Evolutionary conservation across 2,113 vertebrate species (phyloP).

Genomic region (Campylomormyrus tamandua): DNA sequence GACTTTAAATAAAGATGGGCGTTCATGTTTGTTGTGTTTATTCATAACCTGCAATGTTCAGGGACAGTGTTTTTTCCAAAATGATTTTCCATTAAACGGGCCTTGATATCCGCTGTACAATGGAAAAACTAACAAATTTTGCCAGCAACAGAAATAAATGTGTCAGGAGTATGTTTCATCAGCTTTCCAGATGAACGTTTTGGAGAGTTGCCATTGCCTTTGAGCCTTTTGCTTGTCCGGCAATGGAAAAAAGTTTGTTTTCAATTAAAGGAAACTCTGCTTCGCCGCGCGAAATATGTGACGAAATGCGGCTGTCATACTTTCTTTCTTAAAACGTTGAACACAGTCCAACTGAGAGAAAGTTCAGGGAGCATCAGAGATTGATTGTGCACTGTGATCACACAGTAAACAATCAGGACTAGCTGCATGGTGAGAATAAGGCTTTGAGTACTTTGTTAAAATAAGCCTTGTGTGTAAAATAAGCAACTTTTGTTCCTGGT

Average conservation of each 20-base stretch:
- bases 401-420: neutral
- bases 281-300: neutral
- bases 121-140: neutral
- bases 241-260: constrained; percentile 8
- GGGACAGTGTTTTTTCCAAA: neutral
- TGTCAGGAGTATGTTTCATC: neutral
- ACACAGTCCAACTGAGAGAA: neutral
- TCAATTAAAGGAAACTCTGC: constrained; percentile 10
- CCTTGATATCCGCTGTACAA: neutral
- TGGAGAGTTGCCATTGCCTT: neutral
- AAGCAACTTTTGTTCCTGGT: neutral
- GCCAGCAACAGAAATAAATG: neutral
- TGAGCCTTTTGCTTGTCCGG: neutral
- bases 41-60: neutral
- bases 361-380: neutral
- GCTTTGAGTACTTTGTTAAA: neutral
- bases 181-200: constrained; percentile 7
- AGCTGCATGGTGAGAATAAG: neutral
- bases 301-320: neutral
- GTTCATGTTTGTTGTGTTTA: neutral
- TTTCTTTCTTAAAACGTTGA: neutral
- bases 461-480: neutral
- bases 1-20: neutral
- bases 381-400: neutral
- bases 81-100: constrained; percentile 2